Evolutionary conservation across 2,113 vertebrate genomes (phyloP).

Genomic region (Baryphthengus martii): DNA sequence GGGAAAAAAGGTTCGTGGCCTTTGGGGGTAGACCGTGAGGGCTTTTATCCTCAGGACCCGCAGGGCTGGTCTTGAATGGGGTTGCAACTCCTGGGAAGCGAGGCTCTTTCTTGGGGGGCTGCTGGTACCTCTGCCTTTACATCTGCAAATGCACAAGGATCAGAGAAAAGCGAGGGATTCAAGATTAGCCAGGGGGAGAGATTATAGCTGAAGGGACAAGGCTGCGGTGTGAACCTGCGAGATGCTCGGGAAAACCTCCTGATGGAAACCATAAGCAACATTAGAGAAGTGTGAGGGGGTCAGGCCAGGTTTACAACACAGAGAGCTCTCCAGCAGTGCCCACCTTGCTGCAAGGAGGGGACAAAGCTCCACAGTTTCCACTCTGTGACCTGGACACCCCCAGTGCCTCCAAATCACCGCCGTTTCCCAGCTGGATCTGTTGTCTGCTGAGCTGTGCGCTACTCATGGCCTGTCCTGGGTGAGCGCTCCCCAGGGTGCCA

Average conservation of each 20-base stretch:
- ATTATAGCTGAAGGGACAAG: not conserved
- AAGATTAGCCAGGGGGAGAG: not conserved
- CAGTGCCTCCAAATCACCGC: not conserved
- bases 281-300: not conserved
- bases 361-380: not conserved
- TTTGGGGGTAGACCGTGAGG: not conserved
- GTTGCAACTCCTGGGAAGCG: not conserved
- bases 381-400: not conserved
- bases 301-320: not conserved
- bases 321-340: not conserved
- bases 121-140: not conserved
- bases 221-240: not conserved
- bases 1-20: not conserved
- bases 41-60: conserved; percentile 4
- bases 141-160: not conserved
- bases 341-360: not conserved
- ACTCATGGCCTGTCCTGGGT: rapidly evolving
- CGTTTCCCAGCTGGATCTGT: not conserved
- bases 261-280: rapidly evolving
- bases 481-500: not conserved
- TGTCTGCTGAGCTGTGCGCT: not conserved
- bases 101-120: not conserved
- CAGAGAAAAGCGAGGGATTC: not conserved
- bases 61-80: not conserved
- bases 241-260: not conserved